These are phyloP conservation scores for Phthorimaea operculella DNA, from an alignment of 1,140 invertebrate species.

Conservation along the genomic window DNA sequence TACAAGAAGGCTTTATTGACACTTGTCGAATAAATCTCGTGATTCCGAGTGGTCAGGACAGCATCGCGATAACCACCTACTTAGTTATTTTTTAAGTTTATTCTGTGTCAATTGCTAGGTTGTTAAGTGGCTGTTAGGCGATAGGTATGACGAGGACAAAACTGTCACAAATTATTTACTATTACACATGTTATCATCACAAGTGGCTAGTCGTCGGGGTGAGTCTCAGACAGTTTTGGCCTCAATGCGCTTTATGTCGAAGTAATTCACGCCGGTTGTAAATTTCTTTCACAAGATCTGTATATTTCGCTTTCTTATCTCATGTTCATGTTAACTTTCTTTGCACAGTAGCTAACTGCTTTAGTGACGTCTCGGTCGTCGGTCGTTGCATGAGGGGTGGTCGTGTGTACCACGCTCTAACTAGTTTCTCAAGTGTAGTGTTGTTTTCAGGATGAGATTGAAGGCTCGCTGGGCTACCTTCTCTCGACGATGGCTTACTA, in stretches of 20 bases:
- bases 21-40: slow-evolving; percentile 75
- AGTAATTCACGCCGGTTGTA: slow-evolving; percentile 30
- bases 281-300: slow-evolving; percentile 53
- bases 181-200: background rate
- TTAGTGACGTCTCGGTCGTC: slow-evolving; percentile 22
- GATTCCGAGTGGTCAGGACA: slow-evolving; percentile 26
- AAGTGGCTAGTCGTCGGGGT: slow-evolving; percentile 3
- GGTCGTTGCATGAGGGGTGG: slow-evolving; percentile 31
- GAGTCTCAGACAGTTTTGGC: slow-evolving; percentile 12
- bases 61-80: slow-evolving; percentile 36
- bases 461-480: slow-evolving; percentile 68
- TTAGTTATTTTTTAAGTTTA: slow-evolving; percentile 35
- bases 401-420: slow-evolving; percentile 16
- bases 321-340: slow-evolving; percentile 45
- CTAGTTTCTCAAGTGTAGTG: slow-evolving; percentile 45
- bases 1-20: slow-evolving; percentile 89
- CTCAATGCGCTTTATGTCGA: slow-evolving; percentile 25
- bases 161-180: slow-evolving; percentile 1
- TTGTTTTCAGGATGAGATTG: slow-evolving; percentile 66
- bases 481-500: slow-evolving; percentile 71
- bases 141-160: slow-evolving; percentile 10
- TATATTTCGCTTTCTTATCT: slow-evolving; percentile 56
- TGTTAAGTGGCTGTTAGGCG: slow-evolving; percentile 31
- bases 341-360: slow-evolving; percentile 58
- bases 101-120: slow-evolving; percentile 52